Evolutionary conservation across 2,797 vertebrate genomes (phyloP).

Genomic region (Sebastiscus albofasciatus): DNA sequence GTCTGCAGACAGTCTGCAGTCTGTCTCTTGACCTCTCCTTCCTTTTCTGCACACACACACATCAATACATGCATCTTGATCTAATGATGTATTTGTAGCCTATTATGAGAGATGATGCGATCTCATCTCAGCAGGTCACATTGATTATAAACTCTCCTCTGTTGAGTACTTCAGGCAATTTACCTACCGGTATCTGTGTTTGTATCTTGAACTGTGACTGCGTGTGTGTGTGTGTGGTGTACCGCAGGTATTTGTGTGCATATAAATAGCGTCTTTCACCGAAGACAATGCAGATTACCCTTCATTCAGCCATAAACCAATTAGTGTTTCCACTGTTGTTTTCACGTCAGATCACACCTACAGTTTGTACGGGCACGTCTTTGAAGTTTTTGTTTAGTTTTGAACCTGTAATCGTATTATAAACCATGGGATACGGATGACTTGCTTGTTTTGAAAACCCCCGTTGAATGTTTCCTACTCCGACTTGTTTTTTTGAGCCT

Average conservation of each 20-base stretch:
- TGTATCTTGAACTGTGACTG: neutral
- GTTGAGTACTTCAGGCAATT: slow-evolving; percentile 32
- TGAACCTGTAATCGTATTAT: slow-evolving; percentile 28
- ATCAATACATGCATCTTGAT: slow-evolving; percentile 30
- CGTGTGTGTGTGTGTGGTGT: neutral
- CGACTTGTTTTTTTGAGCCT: slow-evolving; percentile 28
- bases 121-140: slow-evolving; percentile 61
- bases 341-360: slow-evolving; percentile 5
- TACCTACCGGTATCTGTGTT: neutral
- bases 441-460: slow-evolving; percentile 18
- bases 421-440: slow-evolving; percentile 2
- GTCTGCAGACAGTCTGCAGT: slow-evolving; percentile 4
- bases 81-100: slow-evolving; percentile 53
- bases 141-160: slow-evolving; percentile 49
- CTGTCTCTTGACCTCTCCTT: slow-evolving; percentile 21
- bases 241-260: neutral
- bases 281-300: neutral
- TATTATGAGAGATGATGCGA: slow-evolving; percentile 49
- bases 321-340: neutral
- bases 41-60: slow-evolving; percentile 6
- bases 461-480: neutral
- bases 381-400: slow-evolving; percentile 5
- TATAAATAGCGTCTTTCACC: neutral
- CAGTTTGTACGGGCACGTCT: neutral
- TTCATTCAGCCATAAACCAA: slow-evolving; percentile 5